Evolutionary conservation across 2,113 vertebrate genomes (phyloP).

Genomic region (Entomyzon cyanotis): DNA sequence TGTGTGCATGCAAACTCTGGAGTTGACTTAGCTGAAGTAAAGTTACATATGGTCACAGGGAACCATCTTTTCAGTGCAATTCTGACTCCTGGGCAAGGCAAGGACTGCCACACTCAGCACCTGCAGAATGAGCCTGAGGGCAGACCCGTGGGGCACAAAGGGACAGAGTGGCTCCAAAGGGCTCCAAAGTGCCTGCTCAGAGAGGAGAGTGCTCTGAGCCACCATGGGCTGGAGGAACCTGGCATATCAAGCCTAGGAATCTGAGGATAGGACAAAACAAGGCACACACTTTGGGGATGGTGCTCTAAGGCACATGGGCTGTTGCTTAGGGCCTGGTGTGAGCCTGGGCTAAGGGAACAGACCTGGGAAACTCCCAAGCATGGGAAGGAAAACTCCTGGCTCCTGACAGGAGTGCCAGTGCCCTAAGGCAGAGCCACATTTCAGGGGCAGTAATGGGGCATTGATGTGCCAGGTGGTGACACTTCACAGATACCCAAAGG

Average conservation of each 20-base stretch:
- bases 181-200: neutral
- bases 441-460: rapidly evolving
- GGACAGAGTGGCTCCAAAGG: too few species aligned
- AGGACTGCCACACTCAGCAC: neutral
- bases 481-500: neutral
- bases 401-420: neutral
- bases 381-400: neutral
- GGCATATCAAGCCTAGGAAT: too few species aligned
- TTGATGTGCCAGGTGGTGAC: neutral
- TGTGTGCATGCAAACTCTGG: rapidly evolving
- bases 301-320: neutral
- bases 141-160: too few species aligned
- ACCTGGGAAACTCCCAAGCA: neutral
- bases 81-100: neutral
- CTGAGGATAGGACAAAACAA: neutral
- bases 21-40: neutral
- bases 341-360: neutral
- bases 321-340: too few species aligned
- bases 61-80: neutral
- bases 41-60: neutral
- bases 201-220: neutral
- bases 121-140: too few species aligned
- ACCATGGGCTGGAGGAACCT: neutral
- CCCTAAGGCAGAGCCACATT: neutral
- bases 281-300: too few species aligned